Evolutionary conservation across 2,113 vertebrate genomes (phyloP).

Genomic region (Grantiella picta): DNA sequence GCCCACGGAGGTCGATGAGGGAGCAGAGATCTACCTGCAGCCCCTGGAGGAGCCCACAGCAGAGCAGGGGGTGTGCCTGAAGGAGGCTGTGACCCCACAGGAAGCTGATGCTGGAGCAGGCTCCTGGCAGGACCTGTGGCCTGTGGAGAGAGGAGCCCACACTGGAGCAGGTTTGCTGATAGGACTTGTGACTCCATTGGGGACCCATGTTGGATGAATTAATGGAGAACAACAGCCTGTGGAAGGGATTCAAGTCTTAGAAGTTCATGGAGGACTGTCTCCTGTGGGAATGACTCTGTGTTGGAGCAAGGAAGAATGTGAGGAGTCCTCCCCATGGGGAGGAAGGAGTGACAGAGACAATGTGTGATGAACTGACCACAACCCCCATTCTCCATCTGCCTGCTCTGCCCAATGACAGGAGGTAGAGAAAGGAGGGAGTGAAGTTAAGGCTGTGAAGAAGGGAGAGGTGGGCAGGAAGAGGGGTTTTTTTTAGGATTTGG

Average conservation of each 20-base stretch:
- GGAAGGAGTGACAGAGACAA: neutral
- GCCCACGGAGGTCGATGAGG: rapidly evolving
- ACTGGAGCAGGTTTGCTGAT: neutral
- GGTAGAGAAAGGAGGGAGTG: neutral
- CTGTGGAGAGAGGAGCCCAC: neutral
- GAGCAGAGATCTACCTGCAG: neutral
- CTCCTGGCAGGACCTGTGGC: neutral
- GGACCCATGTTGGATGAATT: rapidly evolving
- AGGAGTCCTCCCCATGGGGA: neutral
- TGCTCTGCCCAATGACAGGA: neutral
- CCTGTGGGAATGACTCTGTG: neutral
- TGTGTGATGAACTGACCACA: rapidly evolving
- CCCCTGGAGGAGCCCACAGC: neutral
- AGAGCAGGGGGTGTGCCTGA: neutral
- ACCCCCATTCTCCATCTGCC: neutral
- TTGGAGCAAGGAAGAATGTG: neutral
- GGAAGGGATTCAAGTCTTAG: neutral
- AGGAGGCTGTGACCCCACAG: neutral
- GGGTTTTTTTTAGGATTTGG: neutral
- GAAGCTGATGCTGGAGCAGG: neutral
- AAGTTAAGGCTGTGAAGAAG: neutral
- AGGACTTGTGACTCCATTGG: rapidly evolving
- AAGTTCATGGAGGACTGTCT: neutral
- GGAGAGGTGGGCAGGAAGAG: neutral
- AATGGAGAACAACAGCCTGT: neutral